Conservation (phyloP, 2,113 vertebrate species). For the Proterorhinus semilunaris region DNA sequence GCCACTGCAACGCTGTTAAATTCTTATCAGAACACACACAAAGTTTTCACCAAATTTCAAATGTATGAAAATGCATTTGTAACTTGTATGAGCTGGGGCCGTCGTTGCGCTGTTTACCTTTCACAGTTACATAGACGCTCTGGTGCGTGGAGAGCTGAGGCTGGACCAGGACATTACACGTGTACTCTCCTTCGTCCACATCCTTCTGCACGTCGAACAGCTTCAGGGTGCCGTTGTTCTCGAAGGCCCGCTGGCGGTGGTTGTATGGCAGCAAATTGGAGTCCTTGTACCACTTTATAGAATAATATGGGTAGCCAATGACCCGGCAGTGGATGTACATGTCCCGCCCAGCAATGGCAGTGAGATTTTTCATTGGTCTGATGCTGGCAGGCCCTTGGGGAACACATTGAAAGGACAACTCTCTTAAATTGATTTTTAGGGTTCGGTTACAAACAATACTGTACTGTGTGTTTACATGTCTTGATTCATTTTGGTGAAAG, state of each 20-base stretch:
- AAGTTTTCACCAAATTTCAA: no score
- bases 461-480: slow-evolving; percentile 62
- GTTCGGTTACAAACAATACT: slow-evolving; percentile 47
- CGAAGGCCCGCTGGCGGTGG: slow-evolving; percentile 96
- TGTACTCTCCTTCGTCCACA: slow-evolving; percentile 95
- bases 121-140: slow-evolving; percentile 95
- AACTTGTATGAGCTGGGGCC: no score
- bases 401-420: slow-evolving; percentile 74
- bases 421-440: slow-evolving; percentile 77
- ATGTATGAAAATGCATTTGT: no score
- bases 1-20: no score
- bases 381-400: slow-evolving; percentile 95
- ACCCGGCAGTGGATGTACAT: slow-evolving; percentile 98
- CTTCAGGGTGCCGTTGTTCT: slow-evolving; percentile 95
- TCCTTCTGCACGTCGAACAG: slow-evolving; percentile 95
- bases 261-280: slow-evolving; percentile 96
- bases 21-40: no score
- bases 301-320: slow-evolving; percentile 98
- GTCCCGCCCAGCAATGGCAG: slow-evolving; percentile 96
- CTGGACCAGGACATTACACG: slow-evolving; percentile 92
- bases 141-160: slow-evolving; percentile 95
- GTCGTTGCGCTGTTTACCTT: slow-evolving; percentile 78
- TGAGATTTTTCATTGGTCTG: slow-evolving; percentile 98
- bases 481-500: slow-evolving; percentile 51
- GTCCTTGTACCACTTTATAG: slow-evolving; percentile 99